phyloP scores from a whole-genome alignment of 2,888 invertebrate genomes.

The Parnassius apollo region DNA sequence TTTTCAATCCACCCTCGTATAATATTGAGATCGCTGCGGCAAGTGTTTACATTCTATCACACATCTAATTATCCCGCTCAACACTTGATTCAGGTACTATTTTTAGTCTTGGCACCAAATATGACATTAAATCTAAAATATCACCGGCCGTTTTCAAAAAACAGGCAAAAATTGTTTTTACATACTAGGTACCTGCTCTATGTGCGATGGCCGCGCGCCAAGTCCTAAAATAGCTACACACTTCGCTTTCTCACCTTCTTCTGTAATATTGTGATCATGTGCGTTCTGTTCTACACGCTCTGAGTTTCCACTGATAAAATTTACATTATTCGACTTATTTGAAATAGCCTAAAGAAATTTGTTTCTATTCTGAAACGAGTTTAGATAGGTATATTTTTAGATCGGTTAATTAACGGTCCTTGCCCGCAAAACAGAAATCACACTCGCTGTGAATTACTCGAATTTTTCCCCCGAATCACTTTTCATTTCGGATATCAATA shows the following conservation, averaged over 20 bases:
- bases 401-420: no score
- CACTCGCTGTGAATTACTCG: no score
- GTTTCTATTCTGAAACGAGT: slow-evolving; percentile 1
- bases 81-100: slow-evolving; percentile 9
- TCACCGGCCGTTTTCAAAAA: slow-evolving; percentile 25
- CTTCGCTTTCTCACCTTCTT: slow-evolving; percentile 63
- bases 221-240: slow-evolving; percentile 61
- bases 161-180: slow-evolving; percentile 45
- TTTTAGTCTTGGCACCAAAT: slow-evolving; percentile 29
- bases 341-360: slow-evolving; percentile 18
- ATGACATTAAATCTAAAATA: slow-evolving; percentile 35
- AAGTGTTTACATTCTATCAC: slow-evolving; percentile 3
- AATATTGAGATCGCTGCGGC: background rate
- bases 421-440: no score
- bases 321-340: slow-evolving; percentile 26
- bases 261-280: slow-evolving; percentile 63
- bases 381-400: background rate
- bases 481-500: no score
- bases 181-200: slow-evolving; percentile 60
- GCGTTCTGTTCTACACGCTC: slow-evolving; percentile 30
- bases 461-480: no score
- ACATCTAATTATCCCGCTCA: slow-evolving; percentile 12
- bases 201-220: slow-evolving; percentile 63
- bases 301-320: slow-evolving; percentile 30
- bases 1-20: no score